These are phyloP conservation scores for Bruchidius siliquastri DNA, from an alignment of 2,888 invertebrate species.

Conservation along the genomic window DNA sequence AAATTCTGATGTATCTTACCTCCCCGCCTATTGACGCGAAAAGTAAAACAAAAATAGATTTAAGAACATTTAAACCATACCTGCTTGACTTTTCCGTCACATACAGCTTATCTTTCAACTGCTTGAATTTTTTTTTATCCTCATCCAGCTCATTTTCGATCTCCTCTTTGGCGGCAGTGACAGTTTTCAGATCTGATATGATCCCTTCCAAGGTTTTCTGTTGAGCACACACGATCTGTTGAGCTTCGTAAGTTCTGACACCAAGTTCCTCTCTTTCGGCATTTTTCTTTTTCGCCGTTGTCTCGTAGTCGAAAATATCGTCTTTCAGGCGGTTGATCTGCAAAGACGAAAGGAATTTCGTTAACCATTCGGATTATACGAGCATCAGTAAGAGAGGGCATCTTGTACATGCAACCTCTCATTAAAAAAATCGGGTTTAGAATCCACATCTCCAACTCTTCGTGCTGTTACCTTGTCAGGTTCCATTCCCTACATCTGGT, in stretches of 20 bases:
- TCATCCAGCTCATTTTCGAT: constrained; percentile 51
- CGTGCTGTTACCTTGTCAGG: too few species aligned
- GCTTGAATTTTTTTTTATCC: constrained; percentile 49
- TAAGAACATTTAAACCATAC: neutral
- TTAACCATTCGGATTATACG: neutral
- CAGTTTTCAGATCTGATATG: constrained; percentile 51
- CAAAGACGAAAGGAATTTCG: neutral
- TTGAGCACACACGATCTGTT: constrained; percentile 56
- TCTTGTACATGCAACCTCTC: too few species aligned
- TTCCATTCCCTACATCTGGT: too few species aligned
- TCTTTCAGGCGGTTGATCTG: constrained; percentile 59
- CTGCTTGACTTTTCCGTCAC: constrained; percentile 15
- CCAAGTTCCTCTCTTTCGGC: constrained; percentile 56
- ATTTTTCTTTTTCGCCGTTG: constrained; percentile 49
- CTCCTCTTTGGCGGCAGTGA: constrained; percentile 51
- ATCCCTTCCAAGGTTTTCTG: constrained; percentile 55
- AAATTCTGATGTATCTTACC: too few species aligned
- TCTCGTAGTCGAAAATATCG: constrained; percentile 61
- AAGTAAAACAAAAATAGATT: too few species aligned
- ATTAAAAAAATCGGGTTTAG: too few species aligned
- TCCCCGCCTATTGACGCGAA: too few species aligned
- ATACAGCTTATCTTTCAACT: constrained; percentile 46
- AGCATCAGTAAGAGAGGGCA: too few species aligned
- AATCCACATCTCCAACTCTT: too few species aligned
- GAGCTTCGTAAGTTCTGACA: constrained; percentile 56